Conservation (phyloP, 1,140 invertebrate species). For the Drosophila parvula region DNA sequence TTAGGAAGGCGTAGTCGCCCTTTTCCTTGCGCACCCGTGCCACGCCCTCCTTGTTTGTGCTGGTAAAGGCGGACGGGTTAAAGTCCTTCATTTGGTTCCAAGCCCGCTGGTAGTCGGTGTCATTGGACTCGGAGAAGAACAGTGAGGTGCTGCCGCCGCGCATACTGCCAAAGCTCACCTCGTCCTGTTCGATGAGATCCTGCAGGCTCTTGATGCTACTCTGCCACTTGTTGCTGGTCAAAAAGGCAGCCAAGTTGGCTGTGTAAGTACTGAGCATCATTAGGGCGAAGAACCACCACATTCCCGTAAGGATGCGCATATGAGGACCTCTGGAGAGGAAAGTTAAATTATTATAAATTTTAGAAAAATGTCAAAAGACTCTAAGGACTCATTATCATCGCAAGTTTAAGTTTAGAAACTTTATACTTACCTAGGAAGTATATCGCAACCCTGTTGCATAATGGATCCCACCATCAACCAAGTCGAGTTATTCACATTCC, state of each 20-base stretch:
- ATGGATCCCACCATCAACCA: constrained; percentile 93
- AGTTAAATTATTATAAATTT: too few species aligned
- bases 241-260: constrained; percentile 96
- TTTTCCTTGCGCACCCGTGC: constrained; percentile 89
- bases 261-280: constrained; percentile 98
- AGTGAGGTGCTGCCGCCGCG: constrained; percentile 90
- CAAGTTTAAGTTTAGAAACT: background rate
- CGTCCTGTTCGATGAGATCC: constrained; percentile 94
- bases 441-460: constrained; percentile 92
- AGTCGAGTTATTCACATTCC: constrained; percentile 90
- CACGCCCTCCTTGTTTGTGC: constrained; percentile 92
- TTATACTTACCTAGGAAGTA: constrained; percentile 88
- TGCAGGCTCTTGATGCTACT: constrained; percentile 93
- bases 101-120: constrained; percentile 89
- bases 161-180: constrained; percentile 94
- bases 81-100: constrained; percentile 93
- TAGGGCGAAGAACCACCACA: constrained; percentile 98
- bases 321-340: constrained; percentile 89
- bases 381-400: background rate
- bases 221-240: constrained; percentile 94
- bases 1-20: constrained; percentile 90
- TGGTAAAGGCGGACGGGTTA: constrained; percentile 92
- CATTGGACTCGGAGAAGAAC: constrained; percentile 86
- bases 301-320: constrained; percentile 91
- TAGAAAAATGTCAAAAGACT: too few species aligned